These are phyloP conservation scores for Trididemnum clinides DNA, from an alignment of 23 tunicate genomes.

Conservation along the genomic window DNA sequence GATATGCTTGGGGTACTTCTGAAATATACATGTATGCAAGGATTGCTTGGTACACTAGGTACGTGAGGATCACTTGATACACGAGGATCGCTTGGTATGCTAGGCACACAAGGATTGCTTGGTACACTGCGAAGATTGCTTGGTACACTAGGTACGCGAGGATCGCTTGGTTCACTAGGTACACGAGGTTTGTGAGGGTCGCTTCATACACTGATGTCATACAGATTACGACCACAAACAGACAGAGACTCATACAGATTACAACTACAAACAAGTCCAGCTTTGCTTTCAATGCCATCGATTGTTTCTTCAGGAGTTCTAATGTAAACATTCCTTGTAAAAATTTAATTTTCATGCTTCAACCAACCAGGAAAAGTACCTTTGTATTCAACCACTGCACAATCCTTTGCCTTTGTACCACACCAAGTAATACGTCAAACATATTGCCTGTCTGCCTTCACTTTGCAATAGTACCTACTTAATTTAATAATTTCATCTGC, in stretches of 20 bases:
- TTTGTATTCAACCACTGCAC: background rate
- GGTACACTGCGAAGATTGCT: no score
- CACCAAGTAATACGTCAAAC: background rate
- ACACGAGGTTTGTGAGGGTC: no score
- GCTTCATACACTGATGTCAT: no score
- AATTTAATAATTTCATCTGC: background rate
- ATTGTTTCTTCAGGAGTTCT: background rate
- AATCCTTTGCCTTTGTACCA: background rate
- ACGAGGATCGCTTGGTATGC: no score
- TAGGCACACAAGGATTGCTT: no score
- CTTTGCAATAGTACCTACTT: background rate
- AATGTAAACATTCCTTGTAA: background rate
- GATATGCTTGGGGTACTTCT: no score
- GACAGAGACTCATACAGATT: background rate
- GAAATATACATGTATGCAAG: no score
- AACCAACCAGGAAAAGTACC: background rate
- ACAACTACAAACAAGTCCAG: background rate
- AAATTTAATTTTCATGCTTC: background rate
- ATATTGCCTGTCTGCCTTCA: background rate
- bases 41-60: no score
- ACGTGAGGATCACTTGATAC: no score
- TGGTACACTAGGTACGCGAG: no score
- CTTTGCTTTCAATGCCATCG: background rate
- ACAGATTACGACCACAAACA: no score
- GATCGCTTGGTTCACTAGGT: no score